Base-by-base conservation (phyloP, 2,888 invertebrate genomes). In the Rhagium mordax region DNA sequence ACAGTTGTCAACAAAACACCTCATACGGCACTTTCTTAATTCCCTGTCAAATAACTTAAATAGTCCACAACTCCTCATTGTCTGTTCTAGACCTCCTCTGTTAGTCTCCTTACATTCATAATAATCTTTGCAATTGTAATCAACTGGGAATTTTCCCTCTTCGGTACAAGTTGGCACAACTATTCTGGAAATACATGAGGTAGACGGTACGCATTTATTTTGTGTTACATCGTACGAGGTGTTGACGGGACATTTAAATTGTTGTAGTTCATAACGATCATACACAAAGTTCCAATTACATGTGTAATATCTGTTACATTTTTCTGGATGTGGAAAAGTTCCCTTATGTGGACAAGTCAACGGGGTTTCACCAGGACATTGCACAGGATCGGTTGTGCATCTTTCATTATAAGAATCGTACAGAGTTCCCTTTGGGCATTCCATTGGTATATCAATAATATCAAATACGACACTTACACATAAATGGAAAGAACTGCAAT, bases 271-370 rank as follows among this genome's bases (percentile, higher is more conserved):
- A 78, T 89, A 91, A 79, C 89, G 89, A 15, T 89, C 86, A 71
- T 88, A 84, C 76, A 89, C 47, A 51, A 27, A 65, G 29, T 89
- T 89, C 82, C 90, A 91, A 75, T 87, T 82, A 77, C 91, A 91
- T 60, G 88, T 87, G 76, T 90, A 91, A 81, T 89, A 91, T 79
- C 89, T 89, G 61, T 87, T 88, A 73, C 91, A 91, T 78, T 91
- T 87, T 27, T 85, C 80, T 16, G 86, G 86, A 82, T 91, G 89
- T 1, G 88, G 84, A 81, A 89, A 90, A 79, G 86, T 88, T 0
- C 90, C 90, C 15, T 88, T 84, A 13, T 73, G 78, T 47, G 82
- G 70, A 62, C 86, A 86, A 15, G 59, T 62, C n/a, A 85, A 69
- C 48, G 67, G 55, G 13, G 69, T 33, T 29, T 83, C 83, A n/a